Evolutionary conservation across 2,888 invertebrate genomes (phyloP), one percentile per base, ranked within the genome.

Genomic region (Leucophenga maculata): DNA sequence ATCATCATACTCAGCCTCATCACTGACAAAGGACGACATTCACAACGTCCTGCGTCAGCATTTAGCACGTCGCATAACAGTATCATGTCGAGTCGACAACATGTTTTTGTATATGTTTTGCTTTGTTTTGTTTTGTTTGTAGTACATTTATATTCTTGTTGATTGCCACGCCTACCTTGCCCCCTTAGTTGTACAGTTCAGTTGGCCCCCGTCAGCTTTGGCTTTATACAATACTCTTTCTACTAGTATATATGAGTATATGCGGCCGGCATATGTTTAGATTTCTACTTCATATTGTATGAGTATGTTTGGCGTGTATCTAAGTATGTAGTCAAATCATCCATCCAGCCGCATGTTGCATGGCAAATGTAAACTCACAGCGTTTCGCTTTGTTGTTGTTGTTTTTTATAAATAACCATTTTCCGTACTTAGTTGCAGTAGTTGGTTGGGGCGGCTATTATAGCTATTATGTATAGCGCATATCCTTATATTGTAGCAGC

Each of bases 191-290:
- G n/a, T 16, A 13, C 13, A 22, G 6, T 20, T 59, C 31, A 32
- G 3, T 31, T 31, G 31, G n/a, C n/a, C 60, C 8, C 60, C 13
- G 14, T 72, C 72, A 64, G 14, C 54, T 62, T 20, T 62, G 8
- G 26, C 26, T 65, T 50, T 48, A n/a, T 65, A 50, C 48, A 22
- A 26, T 3, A 26, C 22, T 20, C 14, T 65, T 1, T n/a, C 16
- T 4, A 39, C 18, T n/a, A n/a, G n/a, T 16, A 32, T 44, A 13
- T 65, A 26, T 46, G 13, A 50, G 50, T 50, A n/a, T 50, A 39
- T 31, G 50, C 39, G 16, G 83, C 82, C 39, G 16, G 83, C 82
- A 83, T 81, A 83, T 81, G 82, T 81, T 81, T 83, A 83, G 83
- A 83, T 82, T 80, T 83, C 68, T 75, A 44, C 55, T 64, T 55